Conservation (phyloP, 1,140 invertebrate species). For the Drosophila burlai region DNA sequence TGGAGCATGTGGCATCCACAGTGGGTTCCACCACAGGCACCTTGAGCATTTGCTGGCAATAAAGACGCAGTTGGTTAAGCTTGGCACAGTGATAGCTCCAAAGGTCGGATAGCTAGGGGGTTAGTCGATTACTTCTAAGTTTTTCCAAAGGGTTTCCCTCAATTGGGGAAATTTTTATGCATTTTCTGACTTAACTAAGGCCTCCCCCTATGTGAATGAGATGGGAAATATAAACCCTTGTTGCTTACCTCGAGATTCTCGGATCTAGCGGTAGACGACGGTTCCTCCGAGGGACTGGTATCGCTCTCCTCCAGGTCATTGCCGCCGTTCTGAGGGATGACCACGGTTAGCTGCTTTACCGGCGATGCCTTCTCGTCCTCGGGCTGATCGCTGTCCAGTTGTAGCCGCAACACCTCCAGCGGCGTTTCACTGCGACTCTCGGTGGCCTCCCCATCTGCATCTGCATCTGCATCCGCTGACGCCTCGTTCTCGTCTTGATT, state of each 20-base stretch:
- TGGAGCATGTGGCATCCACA: constrained; percentile 7
- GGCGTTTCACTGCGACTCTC: constrained; percentile 68
- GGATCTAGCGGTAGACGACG: not conserved
- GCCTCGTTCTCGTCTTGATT: constrained; percentile 46
- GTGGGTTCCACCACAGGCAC: constrained; percentile 33
- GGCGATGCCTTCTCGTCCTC: constrained; percentile 62
- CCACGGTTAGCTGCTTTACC: constrained; percentile 10
- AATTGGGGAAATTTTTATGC: not conserved
- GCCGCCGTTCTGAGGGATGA: constrained; percentile 17
- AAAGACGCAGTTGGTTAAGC: constrained; percentile 17
- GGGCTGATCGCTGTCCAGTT: constrained; percentile 59
- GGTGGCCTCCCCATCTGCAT: constrained; percentile 49
- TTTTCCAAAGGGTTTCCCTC: not conserved
- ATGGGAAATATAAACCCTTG: not conserved
- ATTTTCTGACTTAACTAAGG: not conserved
- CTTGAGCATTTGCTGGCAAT: constrained; percentile 52
- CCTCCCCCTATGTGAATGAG: not conserved
- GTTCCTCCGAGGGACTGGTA: constrained; percentile 11
- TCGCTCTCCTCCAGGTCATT: constrained; percentile 29
- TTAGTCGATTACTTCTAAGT: constrained; percentile 4
- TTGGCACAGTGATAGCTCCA: constrained; percentile 12
- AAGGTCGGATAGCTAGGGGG: constrained; percentile 7
- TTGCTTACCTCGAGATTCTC: constrained; percentile 60
- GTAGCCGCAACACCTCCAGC: constrained; percentile 22
- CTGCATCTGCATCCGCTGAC: constrained; percentile 12